Percentiles rank a stretch among this genome's conserved stretches.
Conservation (phyloP, 2,888 invertebrate genomes). For the Eilema depressum region DNA sequence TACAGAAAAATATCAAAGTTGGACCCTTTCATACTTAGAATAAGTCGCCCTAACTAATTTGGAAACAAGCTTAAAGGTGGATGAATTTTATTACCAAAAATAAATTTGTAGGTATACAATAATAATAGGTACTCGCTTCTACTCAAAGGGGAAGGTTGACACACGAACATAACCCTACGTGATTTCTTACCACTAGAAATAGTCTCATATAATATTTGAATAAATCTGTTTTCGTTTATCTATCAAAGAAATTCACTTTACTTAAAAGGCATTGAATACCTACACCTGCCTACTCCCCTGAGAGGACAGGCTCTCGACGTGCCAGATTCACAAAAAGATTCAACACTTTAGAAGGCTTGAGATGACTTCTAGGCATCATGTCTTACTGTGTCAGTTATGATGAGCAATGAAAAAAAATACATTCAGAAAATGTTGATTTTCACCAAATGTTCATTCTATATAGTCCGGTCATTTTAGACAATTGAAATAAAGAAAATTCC, state of each 20-base stretch:
- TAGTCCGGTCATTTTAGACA: too few species aligned
- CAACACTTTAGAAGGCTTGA: background rate
- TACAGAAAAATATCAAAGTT: too few species aligned
- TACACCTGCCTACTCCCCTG: background rate
- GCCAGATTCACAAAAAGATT: background rate
- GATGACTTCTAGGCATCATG: background rate
- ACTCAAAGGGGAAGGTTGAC: background rate
- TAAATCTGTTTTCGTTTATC: background rate
- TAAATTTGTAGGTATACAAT: background rate
- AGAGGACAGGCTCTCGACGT: slow-evolving; percentile 2
- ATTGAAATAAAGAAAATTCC: too few species aligned
- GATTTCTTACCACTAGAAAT: background rate
- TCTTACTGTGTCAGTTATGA: background rate
- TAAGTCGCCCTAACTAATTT: too few species aligned
- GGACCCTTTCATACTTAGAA: too few species aligned
- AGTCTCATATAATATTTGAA: background rate
- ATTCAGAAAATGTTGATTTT: too few species aligned
- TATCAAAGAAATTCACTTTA: slow-evolving; percentile 9
- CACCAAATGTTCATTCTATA: too few species aligned
- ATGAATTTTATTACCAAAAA: background rate
- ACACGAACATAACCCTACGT: background rate
- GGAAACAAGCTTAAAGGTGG: too few species aligned
- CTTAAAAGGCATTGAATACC: slow-evolving; percentile 10
- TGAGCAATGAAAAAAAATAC: too few species aligned
- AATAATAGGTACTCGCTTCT: background rate